phyloP scores from a whole-genome alignment of 2,113 vertebrate species.

The Pseudorasbora parva region DNA sequence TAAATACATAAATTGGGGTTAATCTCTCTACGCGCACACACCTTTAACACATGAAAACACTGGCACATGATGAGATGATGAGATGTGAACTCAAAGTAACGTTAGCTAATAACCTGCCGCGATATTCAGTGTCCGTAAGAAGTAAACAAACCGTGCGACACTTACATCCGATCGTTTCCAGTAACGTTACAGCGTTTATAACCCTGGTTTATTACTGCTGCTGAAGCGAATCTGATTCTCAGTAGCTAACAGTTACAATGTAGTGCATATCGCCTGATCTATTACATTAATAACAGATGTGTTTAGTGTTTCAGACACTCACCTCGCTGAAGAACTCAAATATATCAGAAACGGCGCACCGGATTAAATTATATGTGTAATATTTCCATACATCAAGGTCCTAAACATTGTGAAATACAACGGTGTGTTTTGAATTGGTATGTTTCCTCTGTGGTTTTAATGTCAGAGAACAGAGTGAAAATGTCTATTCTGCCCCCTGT shows the following conservation, averaged over 20 bases:
- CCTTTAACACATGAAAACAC: not conserved
- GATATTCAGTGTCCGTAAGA: not conserved
- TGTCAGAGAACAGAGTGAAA: not conserved
- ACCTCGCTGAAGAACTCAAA: not conserved
- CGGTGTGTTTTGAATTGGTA: not conserved
- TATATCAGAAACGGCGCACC: not conserved
- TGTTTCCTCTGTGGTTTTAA: constrained; percentile 5
- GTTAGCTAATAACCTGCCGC: not conserved
- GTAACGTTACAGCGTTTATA: not conserved
- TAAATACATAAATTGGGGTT: too few relatives aligned
- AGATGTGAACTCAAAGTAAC: not conserved
- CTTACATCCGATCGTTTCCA: too few relatives aligned
- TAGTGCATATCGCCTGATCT: not conserved
- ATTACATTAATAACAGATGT: not conserved
- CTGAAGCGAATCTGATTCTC: not conserved
- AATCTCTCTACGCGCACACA: too few relatives aligned
- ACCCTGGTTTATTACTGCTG: not conserved
- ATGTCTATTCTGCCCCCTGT: not conserved
- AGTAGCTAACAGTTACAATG: not conserved
- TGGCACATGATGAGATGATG: not conserved
- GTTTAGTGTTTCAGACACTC: not conserved
- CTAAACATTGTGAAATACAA: constrained; percentile 9
- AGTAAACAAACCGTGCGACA: not conserved
- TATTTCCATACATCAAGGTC: not conserved
- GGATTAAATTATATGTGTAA: not conserved